Evolutionary conservation across 2,113 vertebrate species (phyloP), one percentile per base, ranked within the genome.

Genomic region (Dendrocopos noguchii): DNA sequence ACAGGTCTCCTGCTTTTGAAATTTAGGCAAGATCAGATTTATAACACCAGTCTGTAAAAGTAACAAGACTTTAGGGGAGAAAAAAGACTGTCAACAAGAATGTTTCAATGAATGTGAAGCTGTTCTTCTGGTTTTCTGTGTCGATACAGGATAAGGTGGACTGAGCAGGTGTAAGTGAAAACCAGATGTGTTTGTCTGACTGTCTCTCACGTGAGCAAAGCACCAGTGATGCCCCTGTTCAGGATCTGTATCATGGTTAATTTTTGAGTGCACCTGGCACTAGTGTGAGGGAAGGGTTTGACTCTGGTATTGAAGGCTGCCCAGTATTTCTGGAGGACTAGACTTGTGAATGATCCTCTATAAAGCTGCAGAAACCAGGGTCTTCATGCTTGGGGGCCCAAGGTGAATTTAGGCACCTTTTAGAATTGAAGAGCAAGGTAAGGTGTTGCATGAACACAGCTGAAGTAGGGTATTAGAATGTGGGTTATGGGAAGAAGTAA

Each of bases 141-240:
- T 50, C 82, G 91, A 1, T 2, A 7, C 14, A 63, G 4, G 4
- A 22, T 59, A 77, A 77, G 9, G 34, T 0, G 0, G n/a, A 34
- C 27, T 59, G 24, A 18, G n/a, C 66, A 89, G 71, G 14, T 85
- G 28, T 53, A 71, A 83, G 25, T 39, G 31, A 80, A 77, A 87
- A 90, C 11, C 56, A 88, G 18, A 74, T 56, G 24, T 24, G n/a
- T 50, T 28, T 60, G 9, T 71, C 63, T 80, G 73, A 20, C n/a
- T 70, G 55, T 5, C 42, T 73, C 1, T 4, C 67, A 52, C 33
- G 59, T 0, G 3, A 87, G 63, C 24, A 89, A 91, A 87, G 4
- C 4, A 4, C 14, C 9, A 27, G 8, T 63, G 64, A 80, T 87
- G 60, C 22, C 28, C 75, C 80, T 87, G 4, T 25, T 84, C 34